These are phyloP conservation scores for Eurypyga helias DNA, from an alignment of 2,113 vertebrate genomes.

Conservation along the genomic window DNA sequence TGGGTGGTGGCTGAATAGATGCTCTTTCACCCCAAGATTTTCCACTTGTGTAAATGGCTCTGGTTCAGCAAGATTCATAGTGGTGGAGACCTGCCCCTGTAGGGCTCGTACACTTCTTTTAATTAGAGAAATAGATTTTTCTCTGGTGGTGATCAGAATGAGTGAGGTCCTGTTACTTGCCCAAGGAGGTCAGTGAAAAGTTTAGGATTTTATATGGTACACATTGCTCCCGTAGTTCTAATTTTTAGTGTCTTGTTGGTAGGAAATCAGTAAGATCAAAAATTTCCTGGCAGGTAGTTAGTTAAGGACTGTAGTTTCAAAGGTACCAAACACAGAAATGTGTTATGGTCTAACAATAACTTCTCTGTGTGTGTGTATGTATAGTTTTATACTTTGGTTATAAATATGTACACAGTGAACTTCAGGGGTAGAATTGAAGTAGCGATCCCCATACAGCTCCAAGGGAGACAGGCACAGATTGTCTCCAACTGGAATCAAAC, in stretches of 20 bases:
- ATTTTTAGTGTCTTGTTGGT: background rate
- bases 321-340: background rate
- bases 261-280: background rate
- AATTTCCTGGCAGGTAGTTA: background rate
- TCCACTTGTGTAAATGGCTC: background rate
- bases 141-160: background rate
- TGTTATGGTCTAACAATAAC: background rate
- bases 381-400: background rate
- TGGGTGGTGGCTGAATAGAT: background rate
- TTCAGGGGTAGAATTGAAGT: background rate
- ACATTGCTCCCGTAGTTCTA: background rate
- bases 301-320: background rate
- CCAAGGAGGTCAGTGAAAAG: background rate
- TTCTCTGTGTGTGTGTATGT: rapidly evolving
- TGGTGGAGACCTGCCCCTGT: rapidly evolving
- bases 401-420: no score
- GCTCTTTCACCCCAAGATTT: background rate
- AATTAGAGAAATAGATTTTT: background rate
- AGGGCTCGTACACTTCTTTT: background rate
- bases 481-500: background rate
- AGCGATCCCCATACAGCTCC: background rate
- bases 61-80: background rate
- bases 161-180: background rate
- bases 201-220: background rate
- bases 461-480: background rate